Evolutionary conservation across 1,140 invertebrate genomes (phyloP), one percentile per base, ranked within the genome.

Genomic region (Solenopsis fugax): DNA sequence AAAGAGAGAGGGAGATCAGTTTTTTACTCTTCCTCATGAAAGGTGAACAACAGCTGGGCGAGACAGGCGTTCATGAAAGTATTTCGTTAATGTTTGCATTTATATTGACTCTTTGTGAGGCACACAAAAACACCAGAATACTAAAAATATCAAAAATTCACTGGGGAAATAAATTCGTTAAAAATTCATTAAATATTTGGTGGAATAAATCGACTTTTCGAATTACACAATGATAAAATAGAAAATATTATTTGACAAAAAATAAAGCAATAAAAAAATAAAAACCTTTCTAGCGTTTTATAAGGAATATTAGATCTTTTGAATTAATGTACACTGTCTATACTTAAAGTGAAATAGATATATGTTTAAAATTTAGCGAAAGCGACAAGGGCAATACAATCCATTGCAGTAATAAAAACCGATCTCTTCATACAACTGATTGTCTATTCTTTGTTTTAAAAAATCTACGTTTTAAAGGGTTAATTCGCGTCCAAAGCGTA

Each of bases 11-110:
- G n/a, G 56, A 81, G 9, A 52, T 34, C 9, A 65, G 62, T 69
- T 69, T 80, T 80, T 81, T 48, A 69, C 1, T 54, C 16, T 69
- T 71, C 10, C 34, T 9, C 12, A 34, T 41, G 64, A 71, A 54
- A 69, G 54, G 37, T n/a, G 62, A 69, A 34, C 48, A 80, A 41
- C 34, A 48, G n/a, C 34, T 54, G 13, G 9, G 13, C 21, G 48
- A 65, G 29, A 41, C 21, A n/a, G 21, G n/a, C 16, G 4, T 71
- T 71, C 24, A 71, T 52, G 41, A 29, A 71, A 56, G 18, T 29
- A 37, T 81, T 41, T n/a, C 1, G 21, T 48, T 45, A 67, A 37
- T 52, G 18, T 29, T 41, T 41, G 18, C 48, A 56, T 81, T 69
- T 48, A 16, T 60, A 69, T 69, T 37, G 50, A 13, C 16, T 54